A percentile compares a stretch with the other conserved stretches of the same genome.
Evolutionary conservation across 2,888 invertebrate genomes (phyloP).

Genomic region (Myopa tessellatipennis): DNA sequence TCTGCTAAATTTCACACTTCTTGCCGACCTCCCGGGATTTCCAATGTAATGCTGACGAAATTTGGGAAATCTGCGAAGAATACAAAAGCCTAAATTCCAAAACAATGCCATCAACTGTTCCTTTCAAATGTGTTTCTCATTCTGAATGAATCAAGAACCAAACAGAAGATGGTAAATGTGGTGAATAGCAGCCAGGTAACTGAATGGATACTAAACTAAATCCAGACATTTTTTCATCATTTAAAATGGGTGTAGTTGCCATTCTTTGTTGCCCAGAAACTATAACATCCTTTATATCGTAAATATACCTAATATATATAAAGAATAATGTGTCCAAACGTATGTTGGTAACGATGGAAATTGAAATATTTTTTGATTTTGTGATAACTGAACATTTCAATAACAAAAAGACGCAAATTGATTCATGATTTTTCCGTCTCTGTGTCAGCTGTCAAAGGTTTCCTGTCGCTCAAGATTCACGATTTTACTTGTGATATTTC

Average conservation of each 20-base stretch:
- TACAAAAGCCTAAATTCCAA: not conserved
- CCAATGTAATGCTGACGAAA: too few species aligned
- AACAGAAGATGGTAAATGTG: too few species aligned
- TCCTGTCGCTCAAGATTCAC: slow-evolving; percentile 29
- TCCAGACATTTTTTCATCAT: too few species aligned
- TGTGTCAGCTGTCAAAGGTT: slow-evolving; percentile 22
- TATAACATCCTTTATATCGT: not conserved
- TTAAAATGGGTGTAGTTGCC: too few species aligned
- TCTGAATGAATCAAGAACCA: not conserved
- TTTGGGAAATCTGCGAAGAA: not conserved
- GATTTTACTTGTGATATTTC: not conserved
- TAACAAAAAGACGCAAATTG: not conserved
- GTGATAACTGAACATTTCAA: not conserved
- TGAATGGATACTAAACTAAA: too few species aligned
- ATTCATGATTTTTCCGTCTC: not conserved
- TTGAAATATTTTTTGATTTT: not conserved
- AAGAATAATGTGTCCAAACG: too few species aligned
- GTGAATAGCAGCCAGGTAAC: too few species aligned
- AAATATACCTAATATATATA: too few species aligned
- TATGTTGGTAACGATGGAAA: not conserved
- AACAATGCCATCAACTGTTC: not conserved
- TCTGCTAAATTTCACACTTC: slow-evolving; percentile 23
- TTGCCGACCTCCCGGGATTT: not conserved
- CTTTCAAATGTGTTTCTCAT: slow-evolving; percentile 12
- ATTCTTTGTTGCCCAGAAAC: too few species aligned